Evolutionary conservation across 1,140 invertebrate species (phyloP).

Genomic region (Lethocerus indicus): DNA sequence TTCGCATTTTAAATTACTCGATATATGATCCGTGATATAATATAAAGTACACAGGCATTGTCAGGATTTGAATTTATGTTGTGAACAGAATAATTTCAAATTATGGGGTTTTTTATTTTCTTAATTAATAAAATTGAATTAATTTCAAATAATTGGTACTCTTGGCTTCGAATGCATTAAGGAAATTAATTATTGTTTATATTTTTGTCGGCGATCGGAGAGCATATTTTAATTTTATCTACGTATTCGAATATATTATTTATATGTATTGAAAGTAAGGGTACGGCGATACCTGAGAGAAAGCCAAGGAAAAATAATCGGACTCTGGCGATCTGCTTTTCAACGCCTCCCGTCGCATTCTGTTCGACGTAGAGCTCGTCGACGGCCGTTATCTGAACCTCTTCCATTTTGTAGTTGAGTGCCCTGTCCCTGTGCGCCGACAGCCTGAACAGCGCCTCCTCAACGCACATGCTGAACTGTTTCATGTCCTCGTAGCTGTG

Average conservation of each 20-base stretch:
- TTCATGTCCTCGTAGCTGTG: slow-evolving; percentile 79
- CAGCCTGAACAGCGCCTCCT: slow-evolving; percentile 77
- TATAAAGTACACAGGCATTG: no score
- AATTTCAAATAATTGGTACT: no score
- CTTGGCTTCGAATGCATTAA: no score
- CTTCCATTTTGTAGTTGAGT: slow-evolving; percentile 92
- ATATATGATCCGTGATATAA: no score
- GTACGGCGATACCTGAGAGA: slow-evolving; percentile 48
- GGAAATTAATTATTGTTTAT: no score
- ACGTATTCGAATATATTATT: no score
- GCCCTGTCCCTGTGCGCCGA: slow-evolving; percentile 72
- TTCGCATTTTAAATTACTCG: no score
- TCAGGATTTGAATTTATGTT: no score
- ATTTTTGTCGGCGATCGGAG: not conserved
- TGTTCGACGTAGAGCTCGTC: slow-evolving; percentile 95
- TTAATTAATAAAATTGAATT: no score
- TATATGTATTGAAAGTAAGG: no score
- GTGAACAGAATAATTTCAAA: no score
- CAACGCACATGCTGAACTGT: slow-evolving; percentile 73
- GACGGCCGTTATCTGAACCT: slow-evolving; percentile 89
- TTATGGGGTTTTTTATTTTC: no score
- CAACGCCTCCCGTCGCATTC: slow-evolving; percentile 65
- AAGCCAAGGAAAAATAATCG: slow-evolving; percentile 92
- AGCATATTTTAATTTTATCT: not conserved
- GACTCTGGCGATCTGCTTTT: slow-evolving; percentile 86